A percentile compares a stretch with the other conserved stretches of the same genome.
phyloP scores from a whole-genome alignment of 2,113 vertebrate genomes.

The Thermophis baileyi region DNA sequence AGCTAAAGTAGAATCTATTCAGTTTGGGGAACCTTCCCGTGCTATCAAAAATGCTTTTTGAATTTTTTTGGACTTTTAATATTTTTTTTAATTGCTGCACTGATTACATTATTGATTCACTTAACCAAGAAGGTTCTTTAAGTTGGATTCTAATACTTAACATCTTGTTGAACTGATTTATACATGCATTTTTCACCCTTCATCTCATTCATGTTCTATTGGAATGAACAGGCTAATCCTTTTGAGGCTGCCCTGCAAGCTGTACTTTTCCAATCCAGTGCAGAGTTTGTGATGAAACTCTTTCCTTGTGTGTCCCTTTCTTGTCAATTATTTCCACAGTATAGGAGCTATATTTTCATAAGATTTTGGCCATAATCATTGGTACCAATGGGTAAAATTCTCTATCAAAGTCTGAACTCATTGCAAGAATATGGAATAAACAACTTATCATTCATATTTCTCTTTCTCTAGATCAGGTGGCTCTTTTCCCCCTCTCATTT shows the following conservation, averaged over 20 bases:
- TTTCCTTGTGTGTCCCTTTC: neutral
- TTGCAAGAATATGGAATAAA: neutral
- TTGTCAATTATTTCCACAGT: neutral
- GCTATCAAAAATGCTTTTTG: neutral
- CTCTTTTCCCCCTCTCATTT: fast-evolving
- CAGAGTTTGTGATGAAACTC: neutral
- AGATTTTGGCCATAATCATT: neutral
- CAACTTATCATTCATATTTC: neutral
- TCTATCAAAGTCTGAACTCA: neutral
- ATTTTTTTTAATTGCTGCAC: neutral
- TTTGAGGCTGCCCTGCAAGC: neutral
- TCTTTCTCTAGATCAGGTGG: neutral
- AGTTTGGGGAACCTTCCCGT: neutral
- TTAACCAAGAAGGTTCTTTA: neutral
- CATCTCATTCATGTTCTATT: neutral
- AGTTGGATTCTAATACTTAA: neutral
- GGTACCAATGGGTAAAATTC: neutral
- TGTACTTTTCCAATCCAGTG: neutral
- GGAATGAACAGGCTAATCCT: neutral
- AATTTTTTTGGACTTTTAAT: neutral
- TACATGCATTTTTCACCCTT: neutral
- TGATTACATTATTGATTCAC: neutral
- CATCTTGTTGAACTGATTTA: neutral
- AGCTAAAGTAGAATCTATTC: neutral
- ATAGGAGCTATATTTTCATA: neutral